Base-by-base conservation (phyloP, 1,140 invertebrate genomes). In the Melitaea cinxia region DNA sequence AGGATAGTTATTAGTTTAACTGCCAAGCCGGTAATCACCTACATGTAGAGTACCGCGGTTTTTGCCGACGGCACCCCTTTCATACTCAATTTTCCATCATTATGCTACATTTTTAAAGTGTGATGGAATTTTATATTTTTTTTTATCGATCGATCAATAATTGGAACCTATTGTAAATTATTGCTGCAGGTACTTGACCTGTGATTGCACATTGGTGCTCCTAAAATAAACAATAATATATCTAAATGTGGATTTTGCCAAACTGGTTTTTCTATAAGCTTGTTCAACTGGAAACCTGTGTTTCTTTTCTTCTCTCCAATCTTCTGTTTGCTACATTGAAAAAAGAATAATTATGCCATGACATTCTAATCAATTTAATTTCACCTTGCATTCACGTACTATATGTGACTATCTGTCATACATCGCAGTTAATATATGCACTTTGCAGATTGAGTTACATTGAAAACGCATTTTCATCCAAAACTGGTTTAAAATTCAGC, bases 401-500 rank as follows among this genome's bases (percentile, higher is more conserved):
- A n/a, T n/a, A n/a, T n/a, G n/a, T n/a, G n/a, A n/a, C n/a, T n/a
- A n/a, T n/a, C n/a, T n/a, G n/a, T 62, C 33, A 65, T 61, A 60
- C 55, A 59, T 75, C 67, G 55, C 57, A 66, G 68, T 66, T 66
- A 66, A 70, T 58, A 66, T 55, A 19, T 52, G 21, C 57, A 65
- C 30, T 54, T 23, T 60, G 30, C 52, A 64, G 59, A 33, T 28
- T 45, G 15, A 60, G 50, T 67, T 78, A 77, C 77, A 83, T 85
- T 80, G 83, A 78, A 83, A 85, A 88, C 72, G 73, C 82, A 84
- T 88, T 85, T 83, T 68, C 76, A 80, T 77, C 70, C 77, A 75
- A 74, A 84, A 82, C 75, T 78, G 69, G 72, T 77, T 65, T 61
- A 39, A 78, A 77, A 75, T 75, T 64, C 47, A 76, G 78, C 78